Percentiles rank a stretch among this genome's conserved stretches.
These are phyloP conservation scores for Panagrolaimus sp. DNA, from an alignment of 1,140 invertebrate genomes.

Conservation along the genomic window DNA sequence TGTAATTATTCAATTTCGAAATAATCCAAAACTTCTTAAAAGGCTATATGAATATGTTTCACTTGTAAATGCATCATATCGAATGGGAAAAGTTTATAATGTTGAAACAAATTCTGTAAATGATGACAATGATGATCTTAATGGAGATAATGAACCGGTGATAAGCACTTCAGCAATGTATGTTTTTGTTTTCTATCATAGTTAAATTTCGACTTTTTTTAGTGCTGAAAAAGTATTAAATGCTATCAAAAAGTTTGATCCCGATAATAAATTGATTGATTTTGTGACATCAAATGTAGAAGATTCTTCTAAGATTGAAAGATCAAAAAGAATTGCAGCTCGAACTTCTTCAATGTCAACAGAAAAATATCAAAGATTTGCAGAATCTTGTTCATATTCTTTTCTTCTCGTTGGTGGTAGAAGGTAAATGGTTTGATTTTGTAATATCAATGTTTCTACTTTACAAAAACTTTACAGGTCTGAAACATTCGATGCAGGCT, in stretches of 20 bases:
- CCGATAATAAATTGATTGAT: not conserved
- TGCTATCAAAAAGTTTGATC: not conserved
- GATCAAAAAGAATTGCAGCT: not conserved
- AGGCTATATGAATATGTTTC: constrained; percentile 11
- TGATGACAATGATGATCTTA: not conserved
- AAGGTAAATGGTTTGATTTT: not conserved
- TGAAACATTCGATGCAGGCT: not conserved
- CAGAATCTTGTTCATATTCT: not conserved
- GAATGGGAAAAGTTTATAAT: not conserved
- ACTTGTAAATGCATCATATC: not conserved
- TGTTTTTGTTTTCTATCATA: too few species aligned
- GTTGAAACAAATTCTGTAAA: constrained; percentile 2
- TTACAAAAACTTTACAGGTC: not conserved
- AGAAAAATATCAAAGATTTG: constrained; percentile 5
- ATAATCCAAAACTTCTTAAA: not conserved
- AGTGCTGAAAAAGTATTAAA: too few species aligned
- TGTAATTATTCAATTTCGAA: not conserved
- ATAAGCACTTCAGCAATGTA: too few species aligned
- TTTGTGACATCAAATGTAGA: not conserved
- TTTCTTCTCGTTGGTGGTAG: not conserved
- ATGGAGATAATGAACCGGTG: not conserved
- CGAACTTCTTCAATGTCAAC: not conserved
- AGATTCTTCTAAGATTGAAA: not conserved
- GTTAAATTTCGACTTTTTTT: not conserved
- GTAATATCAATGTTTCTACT: not conserved